A percentile compares a stretch with the other conserved stretches of the same genome.
phyloP scores from a whole-genome alignment of 2,888 invertebrate species.

The Melitaea athalia region DNA sequence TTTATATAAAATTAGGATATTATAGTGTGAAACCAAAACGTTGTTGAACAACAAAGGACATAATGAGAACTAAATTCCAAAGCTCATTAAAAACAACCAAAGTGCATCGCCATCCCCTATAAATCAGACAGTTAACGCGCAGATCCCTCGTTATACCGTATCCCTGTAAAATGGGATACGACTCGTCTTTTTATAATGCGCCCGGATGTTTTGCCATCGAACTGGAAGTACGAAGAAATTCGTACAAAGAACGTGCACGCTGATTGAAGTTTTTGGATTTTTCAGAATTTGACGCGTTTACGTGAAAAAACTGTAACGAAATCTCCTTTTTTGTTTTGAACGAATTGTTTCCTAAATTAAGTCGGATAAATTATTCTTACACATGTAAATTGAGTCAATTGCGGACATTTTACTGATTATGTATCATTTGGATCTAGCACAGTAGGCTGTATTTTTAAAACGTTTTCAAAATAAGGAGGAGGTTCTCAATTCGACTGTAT shows the following conservation, averaged over 20 bases:
- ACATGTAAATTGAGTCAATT: no score
- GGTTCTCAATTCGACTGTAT: no score
- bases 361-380: not conserved
- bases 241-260: not conserved
- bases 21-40: not conserved
- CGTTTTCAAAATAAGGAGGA: no score
- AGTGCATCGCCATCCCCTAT: conserved; percentile 33
- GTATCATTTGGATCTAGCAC: no score
- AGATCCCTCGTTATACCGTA: conserved; percentile 40
- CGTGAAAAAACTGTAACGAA: not conserved
- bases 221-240: conserved; percentile 22
- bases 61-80: conserved; percentile 1
- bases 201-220: conserved; percentile 28
- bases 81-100: conserved; percentile 31
- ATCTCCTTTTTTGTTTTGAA: not conserved
- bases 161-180: conserved; percentile 41
- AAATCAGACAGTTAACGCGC: conserved; percentile 39
- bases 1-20: no score
- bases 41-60: not conserved
- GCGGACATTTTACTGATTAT: no score
- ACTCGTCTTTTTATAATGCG: conserved; percentile 23
- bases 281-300: not conserved
- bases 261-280: conserved; percentile 3
- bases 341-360: not conserved
- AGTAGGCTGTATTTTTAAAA: no score